A percentile compares a stretch with the other conserved stretches of the same genome.
These are phyloP conservation scores for Xenentodon cancila DNA, from an alignment of 2,797 vertebrate genomes.

Conservation along the genomic window DNA sequence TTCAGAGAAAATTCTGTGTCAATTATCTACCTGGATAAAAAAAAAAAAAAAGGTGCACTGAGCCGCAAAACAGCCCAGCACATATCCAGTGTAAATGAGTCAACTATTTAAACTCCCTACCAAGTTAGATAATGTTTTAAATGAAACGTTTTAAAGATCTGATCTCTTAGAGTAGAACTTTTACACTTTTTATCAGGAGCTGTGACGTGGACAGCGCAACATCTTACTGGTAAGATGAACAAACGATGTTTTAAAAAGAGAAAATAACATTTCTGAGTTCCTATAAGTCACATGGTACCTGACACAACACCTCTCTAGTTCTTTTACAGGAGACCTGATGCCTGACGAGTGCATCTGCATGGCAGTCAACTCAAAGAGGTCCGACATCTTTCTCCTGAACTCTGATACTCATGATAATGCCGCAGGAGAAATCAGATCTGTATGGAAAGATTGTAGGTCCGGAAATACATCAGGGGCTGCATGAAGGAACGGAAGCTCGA, in stretches of 20 bases:
- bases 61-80: conserved; percentile 33
- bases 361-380: background rate
- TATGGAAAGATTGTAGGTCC: conserved; percentile 9
- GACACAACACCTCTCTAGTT: no score
- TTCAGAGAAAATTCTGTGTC: conserved; percentile 27
- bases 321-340: background rate
- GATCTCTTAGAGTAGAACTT: background rate
- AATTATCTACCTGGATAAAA: conserved; percentile 34
- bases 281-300: background rate
- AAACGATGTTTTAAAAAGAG: background rate
- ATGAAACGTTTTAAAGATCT: background rate
- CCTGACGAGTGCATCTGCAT: background rate
- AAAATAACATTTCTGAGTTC: background rate
- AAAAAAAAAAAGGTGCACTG: conserved; percentile 15
- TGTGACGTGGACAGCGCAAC: background rate
- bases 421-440: conserved; percentile 13
- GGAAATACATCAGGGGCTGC: background rate
- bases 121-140: conserved; percentile 5
- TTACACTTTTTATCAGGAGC: background rate
- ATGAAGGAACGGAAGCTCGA: conserved; percentile 1
- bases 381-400: conserved; percentile 6
- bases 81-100: conserved; percentile 25
- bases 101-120: conserved; percentile 30
- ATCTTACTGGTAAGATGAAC: background rate
- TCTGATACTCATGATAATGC: conserved; percentile 29